Evolutionary conservation across 2,888 invertebrate genomes (phyloP).

Genomic region (Scaptomyza tumidula): DNA sequence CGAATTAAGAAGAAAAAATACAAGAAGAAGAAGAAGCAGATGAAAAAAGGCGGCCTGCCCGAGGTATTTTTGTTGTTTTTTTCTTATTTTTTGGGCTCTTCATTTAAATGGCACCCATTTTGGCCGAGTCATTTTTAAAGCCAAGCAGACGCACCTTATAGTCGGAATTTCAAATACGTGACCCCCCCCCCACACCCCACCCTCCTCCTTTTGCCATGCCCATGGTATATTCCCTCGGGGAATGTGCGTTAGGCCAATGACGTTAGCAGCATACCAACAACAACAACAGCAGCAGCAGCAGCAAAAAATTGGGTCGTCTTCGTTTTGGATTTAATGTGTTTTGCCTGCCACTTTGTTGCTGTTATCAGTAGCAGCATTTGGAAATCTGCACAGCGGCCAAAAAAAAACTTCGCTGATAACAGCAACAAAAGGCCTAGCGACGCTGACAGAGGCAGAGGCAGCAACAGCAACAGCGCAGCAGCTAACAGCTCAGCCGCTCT

Average conservation of each 20-base stretch:
- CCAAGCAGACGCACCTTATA: conserved; percentile 25
- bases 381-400: conserved; percentile 46
- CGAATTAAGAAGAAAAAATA: conserved; percentile 54
- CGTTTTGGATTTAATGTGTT: conserved; percentile 62
- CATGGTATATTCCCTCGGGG: conserved; percentile 17
- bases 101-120: conserved; percentile 60
- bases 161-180: conserved; percentile 35
- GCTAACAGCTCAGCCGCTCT: conserved; percentile 66
- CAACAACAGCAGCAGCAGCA: not conserved
- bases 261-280: conserved; percentile 14
- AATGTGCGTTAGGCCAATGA: conserved; percentile 28
- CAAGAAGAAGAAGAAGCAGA: conserved; percentile 13
- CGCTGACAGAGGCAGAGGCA: conserved; percentile 19
- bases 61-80: conserved; percentile 33
- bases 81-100: conserved; percentile 38
- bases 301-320: conserved; percentile 64
- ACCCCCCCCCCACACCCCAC: not conserved
- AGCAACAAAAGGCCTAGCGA: conserved; percentile 53
- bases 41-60: conserved; percentile 17
- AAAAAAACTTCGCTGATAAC: conserved; percentile 56
- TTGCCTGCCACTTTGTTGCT: conserved; percentile 67
- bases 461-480: conserved; percentile 38
- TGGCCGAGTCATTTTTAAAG: conserved; percentile 64
- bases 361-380: conserved; percentile 62
- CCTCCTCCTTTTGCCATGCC: not conserved